phyloP scores from a whole-genome alignment of 1,140 invertebrate species.

The Cecropterus lyciades region DNA sequence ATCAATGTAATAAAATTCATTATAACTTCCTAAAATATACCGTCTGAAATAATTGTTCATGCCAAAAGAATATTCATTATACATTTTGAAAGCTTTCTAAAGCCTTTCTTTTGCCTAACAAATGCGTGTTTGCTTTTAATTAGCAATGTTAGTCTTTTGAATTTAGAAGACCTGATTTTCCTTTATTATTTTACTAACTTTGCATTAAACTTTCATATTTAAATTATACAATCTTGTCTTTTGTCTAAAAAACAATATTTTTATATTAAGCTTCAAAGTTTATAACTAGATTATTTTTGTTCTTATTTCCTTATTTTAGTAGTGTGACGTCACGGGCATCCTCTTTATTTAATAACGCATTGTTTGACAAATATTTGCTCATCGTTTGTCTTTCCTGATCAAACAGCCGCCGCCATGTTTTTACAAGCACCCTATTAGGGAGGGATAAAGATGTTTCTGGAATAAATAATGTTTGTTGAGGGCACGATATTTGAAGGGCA shows the following conservation, averaged over 20 bases:
- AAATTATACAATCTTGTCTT: too few species aligned
- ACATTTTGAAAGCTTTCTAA: too few species aligned
- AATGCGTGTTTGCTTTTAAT: neutral
- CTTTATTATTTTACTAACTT: neutral
- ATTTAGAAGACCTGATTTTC: neutral
- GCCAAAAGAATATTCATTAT: too few species aligned
- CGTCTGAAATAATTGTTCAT: too few species aligned
- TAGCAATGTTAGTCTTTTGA: neutral
- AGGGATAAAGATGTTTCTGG: slow-evolving; percentile 32
- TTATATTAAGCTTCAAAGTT: neutral
- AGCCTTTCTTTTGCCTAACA: too few species aligned
- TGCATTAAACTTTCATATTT: too few species aligned
- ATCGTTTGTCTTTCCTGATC: slow-evolving; percentile 45
- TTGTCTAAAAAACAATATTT: too few species aligned
- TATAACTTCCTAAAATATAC: too few species aligned
- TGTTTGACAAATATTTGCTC: slow-evolving; percentile 55
- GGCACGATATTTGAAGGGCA: neutral
- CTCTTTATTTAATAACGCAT: slow-evolving; percentile 48
- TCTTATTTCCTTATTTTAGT: slow-evolving; percentile 2
- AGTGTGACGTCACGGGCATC: slow-evolving; percentile 40
- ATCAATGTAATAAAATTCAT: too few species aligned
- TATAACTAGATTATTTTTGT: neutral
- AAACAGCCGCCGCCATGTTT: slow-evolving; percentile 13
- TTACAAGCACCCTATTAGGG: slow-evolving; percentile 10
- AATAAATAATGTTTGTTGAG: slow-evolving; percentile 35